Conservation (phyloP, 2,888 invertebrate genomes). For the Himalopsyche japonica region DNA sequence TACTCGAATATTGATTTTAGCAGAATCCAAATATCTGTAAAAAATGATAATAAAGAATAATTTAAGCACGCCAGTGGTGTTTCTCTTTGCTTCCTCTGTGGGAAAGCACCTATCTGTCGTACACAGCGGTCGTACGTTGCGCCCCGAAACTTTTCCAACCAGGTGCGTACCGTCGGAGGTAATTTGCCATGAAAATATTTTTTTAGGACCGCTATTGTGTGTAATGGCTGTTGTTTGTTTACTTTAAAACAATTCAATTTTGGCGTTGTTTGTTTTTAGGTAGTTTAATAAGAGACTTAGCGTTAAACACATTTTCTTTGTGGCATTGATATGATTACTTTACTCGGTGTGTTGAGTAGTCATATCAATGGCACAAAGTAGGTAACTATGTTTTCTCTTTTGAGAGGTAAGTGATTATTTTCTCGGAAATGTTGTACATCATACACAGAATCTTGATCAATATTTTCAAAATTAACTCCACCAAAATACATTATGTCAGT, state of each 20-base stretch:
- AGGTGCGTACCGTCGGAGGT: neutral
- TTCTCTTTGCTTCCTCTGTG: neutral
- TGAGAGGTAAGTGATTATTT: no score
- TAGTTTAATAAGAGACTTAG: neutral
- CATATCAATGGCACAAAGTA: no score
- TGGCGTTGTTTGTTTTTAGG: neutral
- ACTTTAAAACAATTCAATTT: neutral
- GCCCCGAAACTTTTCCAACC: neutral
- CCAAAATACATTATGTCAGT: no score
- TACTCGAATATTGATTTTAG: no score
- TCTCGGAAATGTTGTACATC: no score
- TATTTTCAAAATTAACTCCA: no score
- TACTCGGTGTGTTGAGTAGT: neutral
- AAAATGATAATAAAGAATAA: neutral
- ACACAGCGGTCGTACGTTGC: neutral
- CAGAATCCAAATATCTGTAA: no score
- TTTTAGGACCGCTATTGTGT: neutral
- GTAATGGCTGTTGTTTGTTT: neutral
- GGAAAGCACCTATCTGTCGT: neutral
- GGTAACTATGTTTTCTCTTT: no score
- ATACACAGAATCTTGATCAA: no score
- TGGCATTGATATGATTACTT: neutral
- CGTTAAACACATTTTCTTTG: neutral
- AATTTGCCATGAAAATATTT: neutral
- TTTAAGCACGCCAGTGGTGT: neutral